phyloP scores from a whole-genome alignment of 2,797 vertebrate genomes.

The Gallinago stenura region DNA sequence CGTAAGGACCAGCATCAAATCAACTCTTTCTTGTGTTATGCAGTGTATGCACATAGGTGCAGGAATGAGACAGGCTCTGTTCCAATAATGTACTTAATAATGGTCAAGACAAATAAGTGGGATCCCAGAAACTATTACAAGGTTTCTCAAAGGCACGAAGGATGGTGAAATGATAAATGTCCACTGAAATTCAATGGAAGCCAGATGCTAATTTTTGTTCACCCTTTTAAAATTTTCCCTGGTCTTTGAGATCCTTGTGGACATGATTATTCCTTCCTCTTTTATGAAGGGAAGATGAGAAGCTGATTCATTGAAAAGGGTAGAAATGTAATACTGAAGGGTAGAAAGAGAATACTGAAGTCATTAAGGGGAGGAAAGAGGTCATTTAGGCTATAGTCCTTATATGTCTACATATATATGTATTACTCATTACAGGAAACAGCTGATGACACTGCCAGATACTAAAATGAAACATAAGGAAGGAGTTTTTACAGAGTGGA shows the following conservation, averaged over 20 bases:
- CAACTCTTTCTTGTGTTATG: accelerated
- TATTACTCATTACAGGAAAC: not conserved
- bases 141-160: not conserved
- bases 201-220: not conserved
- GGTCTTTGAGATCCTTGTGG: not conserved
- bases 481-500: not conserved
- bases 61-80: not conserved
- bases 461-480: not conserved
- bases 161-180: not conserved
- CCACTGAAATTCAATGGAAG: not conserved
- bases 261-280: not conserved
- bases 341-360: not conserved
- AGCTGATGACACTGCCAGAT: not conserved
- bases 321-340: not conserved
- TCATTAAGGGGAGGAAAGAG: not conserved
- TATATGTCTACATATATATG: too few species aligned
- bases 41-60: accelerated
- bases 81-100: accelerated
- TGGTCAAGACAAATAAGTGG: not conserved
- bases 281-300: not conserved
- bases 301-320: not conserved
- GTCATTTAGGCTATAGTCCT: accelerated
- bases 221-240: not conserved
- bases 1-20: not conserved
- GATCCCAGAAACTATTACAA: not conserved